Percentiles rank a stretch among this genome's conserved stretches.
Evolutionary conservation across 2,888 invertebrate species (phyloP).

Genomic region (Eurois occulta): DNA sequence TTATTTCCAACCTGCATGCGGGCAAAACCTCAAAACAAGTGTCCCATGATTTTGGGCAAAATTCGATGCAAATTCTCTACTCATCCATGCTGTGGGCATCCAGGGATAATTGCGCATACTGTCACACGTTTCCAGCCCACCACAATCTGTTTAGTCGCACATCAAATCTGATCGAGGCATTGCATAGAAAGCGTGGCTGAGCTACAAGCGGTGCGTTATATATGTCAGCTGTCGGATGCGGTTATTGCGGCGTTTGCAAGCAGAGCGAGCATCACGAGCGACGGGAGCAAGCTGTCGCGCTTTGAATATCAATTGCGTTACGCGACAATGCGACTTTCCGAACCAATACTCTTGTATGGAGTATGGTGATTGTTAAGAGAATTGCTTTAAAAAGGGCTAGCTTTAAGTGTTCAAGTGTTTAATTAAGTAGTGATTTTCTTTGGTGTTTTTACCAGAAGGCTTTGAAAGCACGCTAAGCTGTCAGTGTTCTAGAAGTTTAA

Average conservation of each 20-base stretch:
- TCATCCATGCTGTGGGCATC: background rate
- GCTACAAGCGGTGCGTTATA: conserved; percentile 32
- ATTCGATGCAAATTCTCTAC: background rate
- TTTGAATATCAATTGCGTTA: conserved; percentile 51
- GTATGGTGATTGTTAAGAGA: background rate
- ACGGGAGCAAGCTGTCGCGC: conserved; percentile 45
- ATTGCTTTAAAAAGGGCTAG: background rate
- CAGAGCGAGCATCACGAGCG: conserved; percentile 27
- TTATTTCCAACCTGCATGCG: background rate
- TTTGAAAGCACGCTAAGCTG: conserved; percentile 3
- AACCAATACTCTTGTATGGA: conserved; percentile 13
- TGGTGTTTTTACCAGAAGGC: background rate
- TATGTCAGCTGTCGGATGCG: conserved; percentile 51
- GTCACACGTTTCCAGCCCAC: background rate
- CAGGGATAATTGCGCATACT: background rate
- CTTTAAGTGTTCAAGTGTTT: background rate
- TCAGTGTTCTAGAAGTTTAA: background rate
- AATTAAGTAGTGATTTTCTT: background rate
- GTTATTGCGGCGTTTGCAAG: conserved; percentile 47
- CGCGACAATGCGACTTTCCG: conserved; percentile 35
- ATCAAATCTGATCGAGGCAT: conserved; percentile 32
- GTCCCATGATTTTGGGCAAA: background rate
- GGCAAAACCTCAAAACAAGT: background rate
- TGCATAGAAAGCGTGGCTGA: conserved; percentile 20
- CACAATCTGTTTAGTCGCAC: conserved; percentile 2